Percentiles rank a stretch among this genome's conserved stretches.
phyloP scores from a whole-genome alignment of 2,113 vertebrate species.

The Tringa solitaria region DNA sequence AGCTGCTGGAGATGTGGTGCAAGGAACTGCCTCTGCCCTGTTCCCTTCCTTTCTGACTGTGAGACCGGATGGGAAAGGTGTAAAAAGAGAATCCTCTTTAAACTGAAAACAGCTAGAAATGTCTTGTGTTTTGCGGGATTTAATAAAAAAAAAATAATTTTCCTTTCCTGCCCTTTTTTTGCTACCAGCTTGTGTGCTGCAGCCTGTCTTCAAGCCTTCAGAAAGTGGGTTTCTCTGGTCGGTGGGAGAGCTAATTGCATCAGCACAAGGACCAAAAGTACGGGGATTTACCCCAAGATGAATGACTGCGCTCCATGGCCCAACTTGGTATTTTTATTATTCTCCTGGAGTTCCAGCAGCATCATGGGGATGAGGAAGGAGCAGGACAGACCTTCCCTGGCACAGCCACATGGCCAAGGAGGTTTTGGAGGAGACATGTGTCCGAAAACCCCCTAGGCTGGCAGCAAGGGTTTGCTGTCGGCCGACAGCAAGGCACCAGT shows the following conservation, averaged over 20 bases:
- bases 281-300: neutral
- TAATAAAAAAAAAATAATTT: neutral
- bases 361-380: neutral
- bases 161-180: neutral
- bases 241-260: neutral
- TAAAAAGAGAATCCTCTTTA: neutral
- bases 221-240: neutral
- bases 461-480: fast-evolving
- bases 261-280: neutral
- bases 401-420: neutral
- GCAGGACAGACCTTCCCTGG: neutral
- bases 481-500: fast-evolving
- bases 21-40: neutral
- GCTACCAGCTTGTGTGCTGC: neutral
- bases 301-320: neutral
- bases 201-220: neutral
- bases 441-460: neutral
- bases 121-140: neutral
- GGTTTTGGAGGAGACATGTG: neutral
- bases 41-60: neutral
- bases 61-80: neutral
- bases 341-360: neutral
- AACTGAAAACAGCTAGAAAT: neutral
- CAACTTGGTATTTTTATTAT: neutral
- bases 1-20: fast-evolving